phyloP scores from a whole-genome alignment of 1,140 invertebrate genomes.

The Dendroctonus ponderosae region DNA sequence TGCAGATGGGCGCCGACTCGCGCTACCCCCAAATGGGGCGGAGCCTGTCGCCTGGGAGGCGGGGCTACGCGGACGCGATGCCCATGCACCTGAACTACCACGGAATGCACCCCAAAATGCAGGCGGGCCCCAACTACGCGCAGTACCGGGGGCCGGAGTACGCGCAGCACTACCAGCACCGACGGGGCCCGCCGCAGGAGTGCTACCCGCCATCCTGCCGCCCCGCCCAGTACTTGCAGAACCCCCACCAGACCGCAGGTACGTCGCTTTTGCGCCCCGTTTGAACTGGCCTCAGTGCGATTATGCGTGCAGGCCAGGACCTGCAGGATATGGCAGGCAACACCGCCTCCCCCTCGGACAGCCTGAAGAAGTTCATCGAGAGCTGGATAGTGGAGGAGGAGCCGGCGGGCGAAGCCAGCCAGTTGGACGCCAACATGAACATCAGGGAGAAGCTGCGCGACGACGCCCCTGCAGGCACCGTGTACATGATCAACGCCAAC shows the following conservation, averaged over 20 bases:
- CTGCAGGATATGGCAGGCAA: conserved; percentile 37
- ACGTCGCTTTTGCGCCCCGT: neutral
- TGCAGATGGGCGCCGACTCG: conserved; percentile 34
- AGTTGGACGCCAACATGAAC: conserved; percentile 12
- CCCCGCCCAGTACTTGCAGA: neutral
- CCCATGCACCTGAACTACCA: conserved; percentile 35
- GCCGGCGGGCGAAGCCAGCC: conserved; percentile 2
- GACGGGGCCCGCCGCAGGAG: conserved; percentile 37
- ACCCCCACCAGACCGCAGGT: neutral
- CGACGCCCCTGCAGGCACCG: conserved; percentile 36
- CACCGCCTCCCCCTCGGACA: conserved; percentile 32
- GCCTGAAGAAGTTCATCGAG: conserved; percentile 45
- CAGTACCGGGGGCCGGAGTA: conserved; percentile 43
- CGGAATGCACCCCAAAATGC: conserved; percentile 35
- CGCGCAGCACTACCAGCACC: conserved; percentile 48
- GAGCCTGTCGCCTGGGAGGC: conserved; percentile 37
- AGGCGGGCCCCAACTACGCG: conserved; percentile 30
- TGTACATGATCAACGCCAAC: conserved; percentile 40
- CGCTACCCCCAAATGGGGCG: conserved; percentile 31
- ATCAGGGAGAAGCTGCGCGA: conserved; percentile 37
- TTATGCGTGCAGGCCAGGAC: conserved; percentile 12
- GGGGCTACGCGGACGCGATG: conserved; percentile 34
- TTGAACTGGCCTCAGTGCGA: neutral
- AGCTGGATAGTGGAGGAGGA: conserved; percentile 45
- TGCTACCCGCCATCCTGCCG: conserved; percentile 35